Evolutionary conservation across 2,113 vertebrate genomes (phyloP), one percentile per base, ranked within the genome.

Genomic region (Rallus limicola): DNA sequence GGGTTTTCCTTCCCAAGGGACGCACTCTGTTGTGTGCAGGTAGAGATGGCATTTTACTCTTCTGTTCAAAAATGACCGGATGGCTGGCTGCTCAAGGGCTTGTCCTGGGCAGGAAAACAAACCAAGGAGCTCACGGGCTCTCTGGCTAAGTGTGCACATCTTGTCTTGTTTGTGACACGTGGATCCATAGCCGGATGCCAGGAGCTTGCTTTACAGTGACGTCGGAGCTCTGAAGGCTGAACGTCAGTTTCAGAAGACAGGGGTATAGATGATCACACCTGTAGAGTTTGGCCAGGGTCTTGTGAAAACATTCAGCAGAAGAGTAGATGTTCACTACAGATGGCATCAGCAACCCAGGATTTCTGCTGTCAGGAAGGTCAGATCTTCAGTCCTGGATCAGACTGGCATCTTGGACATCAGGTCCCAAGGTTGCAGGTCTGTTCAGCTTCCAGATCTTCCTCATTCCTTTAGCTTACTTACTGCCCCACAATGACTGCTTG

Each of bases 31-130:
- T 31, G 7, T 21, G 28, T 25, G 33, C 44, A 48, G 13, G 7
- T 2, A 11, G 8, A 59, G 38, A 36, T 5, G 33, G 5, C 16
- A 16, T 18, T 84, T 90, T 13, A 42, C 40, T 68, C 19, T n/a
- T 72, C 50, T 46, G n/a, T 48, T 36, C 31, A 24, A 21, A 38
- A 34, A 24, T 25, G 60, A 34, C 24, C 16, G 6, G 12, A 53
- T 68, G 38, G 17, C 33, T 3, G 0, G 11, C 21, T 36, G 25
- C 28, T 9, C 1, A 24, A 17, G 0, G 0, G 36, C 16, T 42
- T 2, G 0, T 68, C n/a, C 74, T 36, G 68, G 59, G 18, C 25
- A 13, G 24, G 36, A 38, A 24, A 74, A 36, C 1, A 4, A 76
- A 28, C 21, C 56, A 52, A 64, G 34, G 11, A 42, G 34, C 15